Evolutionary conservation across 2,888 invertebrate species (phyloP), one percentile per base, ranked within the genome.

Genomic region (Tuberolachnus salignus): DNA sequence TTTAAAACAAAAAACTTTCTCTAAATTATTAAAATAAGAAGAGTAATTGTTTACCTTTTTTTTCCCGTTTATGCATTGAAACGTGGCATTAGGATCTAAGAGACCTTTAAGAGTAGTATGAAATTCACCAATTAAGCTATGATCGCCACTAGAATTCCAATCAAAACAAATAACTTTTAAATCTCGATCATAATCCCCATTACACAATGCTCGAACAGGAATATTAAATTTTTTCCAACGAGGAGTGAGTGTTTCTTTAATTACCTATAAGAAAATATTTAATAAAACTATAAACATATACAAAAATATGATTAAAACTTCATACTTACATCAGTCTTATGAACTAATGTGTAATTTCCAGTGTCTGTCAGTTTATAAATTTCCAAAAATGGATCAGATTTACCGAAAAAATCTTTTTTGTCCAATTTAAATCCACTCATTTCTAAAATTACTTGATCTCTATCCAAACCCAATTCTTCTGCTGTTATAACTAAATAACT

Each of bases 131-230:
- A 88, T 88, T 66, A 86, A 84, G 80, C 86, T 86, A 83, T 86
- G 85, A 72, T 83, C 84, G 57, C 87, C 87, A 84, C 85, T 86
- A 57, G 84, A 84, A 83, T 88, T 87, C 86, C 87, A 87, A 83
- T 88, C 88, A 83, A 84, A 88, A 82, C 88, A 88, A 80, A 86
- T 86, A 57, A 89, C 84, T 82, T 86, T 85, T 51, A 89, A 85
- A 63, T 84, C 84, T 67, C 88, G 85, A 73, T 87, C 86, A 83
- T 86, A 85, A 83, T 88, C 88, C 23, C 87, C 87, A 83, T 86
- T 87, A 82, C 88, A 88, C 64, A 89, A 83, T 3, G 83, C 83
- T 49, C 86, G 84, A 2, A 86, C 84, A 42, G 86, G 84, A 34
- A 88, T 83, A 14, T 83, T 84, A 81, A 89, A 86, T 51, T 85